Conservation (phyloP, 2,113 vertebrate species). For the Ellobius talpinus region DNA sequence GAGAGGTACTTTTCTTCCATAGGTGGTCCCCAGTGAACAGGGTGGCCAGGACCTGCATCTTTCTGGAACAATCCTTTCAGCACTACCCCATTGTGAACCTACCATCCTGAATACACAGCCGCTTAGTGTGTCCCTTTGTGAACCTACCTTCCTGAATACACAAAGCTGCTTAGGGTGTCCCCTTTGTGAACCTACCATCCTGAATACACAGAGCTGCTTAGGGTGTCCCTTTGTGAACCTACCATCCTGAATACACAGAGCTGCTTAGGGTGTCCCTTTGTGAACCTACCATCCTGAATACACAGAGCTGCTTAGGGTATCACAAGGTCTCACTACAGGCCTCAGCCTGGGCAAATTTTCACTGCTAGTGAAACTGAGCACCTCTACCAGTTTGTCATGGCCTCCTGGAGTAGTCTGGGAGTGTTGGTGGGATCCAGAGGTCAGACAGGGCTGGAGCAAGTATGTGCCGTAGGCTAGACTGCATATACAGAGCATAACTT, state of each 20-base stretch:
- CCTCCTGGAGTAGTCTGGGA: background rate
- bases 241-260: too few species aligned
- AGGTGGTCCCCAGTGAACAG: background rate
- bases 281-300: too few species aligned
- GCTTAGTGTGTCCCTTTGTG: too few species aligned
- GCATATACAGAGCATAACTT: background rate
- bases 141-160: too few species aligned
- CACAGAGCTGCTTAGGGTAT: background rate
- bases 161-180: too few species aligned
- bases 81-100: too few species aligned
- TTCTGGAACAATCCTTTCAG: background rate
- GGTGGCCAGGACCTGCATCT: background rate
- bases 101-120: too few species aligned
- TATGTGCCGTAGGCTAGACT: background rate
- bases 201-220: too few species aligned
- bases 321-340: background rate
- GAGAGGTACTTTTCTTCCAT: background rate
- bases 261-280: too few species aligned
- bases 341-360: background rate
- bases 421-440: background rate
- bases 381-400: background rate
- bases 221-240: too few species aligned
- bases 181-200: too few species aligned
- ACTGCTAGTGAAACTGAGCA: background rate
- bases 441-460: too few species aligned